Evolutionary conservation across 2,113 vertebrate species (phyloP).

Genomic region (Isichthys henryi): DNA sequence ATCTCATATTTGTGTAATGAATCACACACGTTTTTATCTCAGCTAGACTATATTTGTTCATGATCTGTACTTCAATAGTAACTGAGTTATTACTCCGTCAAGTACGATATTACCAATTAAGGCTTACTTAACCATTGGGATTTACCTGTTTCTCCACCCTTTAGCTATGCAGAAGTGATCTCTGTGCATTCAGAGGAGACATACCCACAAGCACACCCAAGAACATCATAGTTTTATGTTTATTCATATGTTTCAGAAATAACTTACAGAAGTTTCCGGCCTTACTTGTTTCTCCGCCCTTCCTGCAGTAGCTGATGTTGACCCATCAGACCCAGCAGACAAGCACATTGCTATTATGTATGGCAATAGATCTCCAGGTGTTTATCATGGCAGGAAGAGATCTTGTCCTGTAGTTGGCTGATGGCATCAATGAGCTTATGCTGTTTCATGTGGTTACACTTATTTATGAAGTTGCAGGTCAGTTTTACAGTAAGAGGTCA

Average conservation of each 20-base stretch:
- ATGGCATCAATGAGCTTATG: neutral
- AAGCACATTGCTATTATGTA: neutral
- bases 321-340: neutral
- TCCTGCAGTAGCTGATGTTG: neutral
- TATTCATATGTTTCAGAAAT: neutral
- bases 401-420: neutral
- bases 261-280: neutral
- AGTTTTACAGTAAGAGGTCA: neutral
- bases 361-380: neutral
- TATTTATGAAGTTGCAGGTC: neutral
- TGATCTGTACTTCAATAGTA: neutral
- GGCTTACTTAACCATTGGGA: neutral
- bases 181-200: neutral
- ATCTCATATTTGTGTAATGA: neutral
- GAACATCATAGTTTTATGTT: neutral
- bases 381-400: neutral
- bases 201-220: neutral
- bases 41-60: neutral
- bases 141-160: neutral
- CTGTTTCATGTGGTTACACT: neutral
- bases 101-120: too few species aligned
- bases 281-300: neutral
- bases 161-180: neutral
- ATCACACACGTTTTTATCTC: neutral
- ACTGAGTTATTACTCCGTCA: too few species aligned